Base-by-base conservation (phyloP, 1,140 invertebrate genomes). In the Anoplolepis gracilipes region DNA sequence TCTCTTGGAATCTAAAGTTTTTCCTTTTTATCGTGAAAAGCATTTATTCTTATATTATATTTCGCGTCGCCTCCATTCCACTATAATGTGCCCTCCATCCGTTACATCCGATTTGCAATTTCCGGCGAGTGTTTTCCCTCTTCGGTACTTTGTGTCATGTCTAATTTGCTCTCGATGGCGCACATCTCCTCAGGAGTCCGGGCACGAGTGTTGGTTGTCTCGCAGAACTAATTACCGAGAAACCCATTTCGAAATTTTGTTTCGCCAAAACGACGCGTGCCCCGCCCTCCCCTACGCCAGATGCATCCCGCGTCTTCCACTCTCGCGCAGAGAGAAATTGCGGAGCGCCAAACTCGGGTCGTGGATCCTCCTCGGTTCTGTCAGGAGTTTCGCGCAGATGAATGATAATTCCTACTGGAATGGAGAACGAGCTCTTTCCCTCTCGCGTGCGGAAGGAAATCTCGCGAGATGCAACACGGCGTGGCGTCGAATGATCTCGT, bases 331-430 rank as follows among this genome's bases (percentile, higher is more conserved):
- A n/a, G 61, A 59, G 64, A 61, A 61, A 81, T 53, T 30, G 22
- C 46, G 70, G 46, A 73, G 75, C 59, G 46, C 49, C 36, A 69
- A 28, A 36, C 42, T 46, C 8, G 49, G 28, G 42, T 65, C 49
- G 33, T 11, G 30, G 49, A 59, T 87, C 39, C 49, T 57, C 28
- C 55, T 19, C 33, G 22, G 2, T 16, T 53, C 76, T 75, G 76
- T 87, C 86, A 59, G 1, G 79, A 87, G 39, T 81, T 87, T 49
- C 22, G 36, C 76, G 22, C 62, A 55, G 62, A 81, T 57, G 85
- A 72, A 87, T 75, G 76, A 84, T 75, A 55, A 86, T 87, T 87
- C 46, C 65, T 87, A 76, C 55, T 36, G 62, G 55, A 36, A 25
- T 46, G 22, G 16, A 76, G 28, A 65, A 49, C 77, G 46, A 62